Evolutionary conservation across 2,113 vertebrate species (phyloP), one percentile per base, ranked within the genome.

Genomic region (Apaloderma vittatum): DNA sequence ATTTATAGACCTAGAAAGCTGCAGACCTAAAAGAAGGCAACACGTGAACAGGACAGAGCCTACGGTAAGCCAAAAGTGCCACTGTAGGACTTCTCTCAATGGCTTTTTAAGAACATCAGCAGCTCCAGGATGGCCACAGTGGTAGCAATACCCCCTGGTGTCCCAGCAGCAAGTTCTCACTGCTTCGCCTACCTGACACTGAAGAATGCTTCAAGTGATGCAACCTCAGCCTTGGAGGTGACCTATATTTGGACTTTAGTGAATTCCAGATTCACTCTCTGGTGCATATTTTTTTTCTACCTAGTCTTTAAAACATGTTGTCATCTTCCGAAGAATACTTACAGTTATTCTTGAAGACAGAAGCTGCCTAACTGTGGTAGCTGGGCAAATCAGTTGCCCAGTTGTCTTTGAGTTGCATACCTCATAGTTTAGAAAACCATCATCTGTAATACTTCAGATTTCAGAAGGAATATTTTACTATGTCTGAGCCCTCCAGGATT

Each of bases 1-100:
- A 66, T 70, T 79, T 76, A 92, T 2, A 83, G 34, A 77, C 67
- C 88, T 88, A 72, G 93, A 93, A 91, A 93, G 70, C 63, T 88
- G 88, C 20, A 93, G 84, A 83, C 90, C 80, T 93, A 86, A 70
- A 85, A 94, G 81, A 63, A 88, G 48, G 55, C 51, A 86, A 77
- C 1, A 2, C 0, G 1, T 24, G 49, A 93, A 62, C 26, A 71
- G 43, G 71, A 92, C 46, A 67, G 54, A 86, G 18, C 30, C 82
- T 80, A 62, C 66, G 74, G 67, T 5, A 73, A 59, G 51, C 72
- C 63, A 49, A 10, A 90, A 90, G 36, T 3, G 8, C 32, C 5
- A 2, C 65, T 43, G 22, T 22, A 65, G 62, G 30, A 70, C 58
- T 80, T 62, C 19, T 62, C 34, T 54, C 1, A 0, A 54, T 14